Evolutionary conservation across 2,888 invertebrate species (phyloP), one percentile per base, ranked within the genome.

Genomic region (Myopa tessellatipennis): DNA sequence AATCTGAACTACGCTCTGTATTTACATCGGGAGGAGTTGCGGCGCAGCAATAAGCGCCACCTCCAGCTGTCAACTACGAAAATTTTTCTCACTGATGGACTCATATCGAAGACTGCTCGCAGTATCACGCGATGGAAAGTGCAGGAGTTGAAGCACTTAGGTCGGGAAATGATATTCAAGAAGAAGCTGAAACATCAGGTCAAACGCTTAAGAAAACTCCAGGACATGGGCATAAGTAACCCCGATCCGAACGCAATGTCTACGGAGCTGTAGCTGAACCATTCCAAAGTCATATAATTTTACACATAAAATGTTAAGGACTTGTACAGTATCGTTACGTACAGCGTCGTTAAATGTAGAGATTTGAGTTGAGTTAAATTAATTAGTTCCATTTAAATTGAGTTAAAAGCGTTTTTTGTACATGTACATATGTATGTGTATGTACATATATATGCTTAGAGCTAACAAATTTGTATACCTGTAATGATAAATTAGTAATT

Each of bases 101-200:
- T 86, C 3, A 85, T 86, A 3, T 80, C 79, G 67, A 80, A 82
- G 55, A 84, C 82, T 6, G 81, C 85, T 18, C 79, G 75, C 5
- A 78, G 52, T 70, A 80, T 80, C 14, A 80, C 73, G 0, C 74
- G 82, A 0, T 79, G 81, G 76, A 83, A 76, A 16, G 52, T 83
- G 45, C 83, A 84, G 0, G 85, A 86, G 34, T 80, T 86, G 3
- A 83, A 82, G 75, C 75, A 81, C 63, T 80, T 86, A 61, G 82
- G 84, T 52, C 84, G 85, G 3, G 85, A 83, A 74, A 80, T 84
- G 74, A 79, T 84, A 70, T 86, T 84, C 77, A 86, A 85, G 80
- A 84, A 85, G 61, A 83, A 83, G 1, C 79, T 86, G 2, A 71
- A 78, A 72, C 82, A 45, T 14, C 84, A 84, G 38, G 83, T 85